phyloP scores from a whole-genome alignment of 1,140 invertebrate genomes.

The Dufourea novaeangliae region DNA sequence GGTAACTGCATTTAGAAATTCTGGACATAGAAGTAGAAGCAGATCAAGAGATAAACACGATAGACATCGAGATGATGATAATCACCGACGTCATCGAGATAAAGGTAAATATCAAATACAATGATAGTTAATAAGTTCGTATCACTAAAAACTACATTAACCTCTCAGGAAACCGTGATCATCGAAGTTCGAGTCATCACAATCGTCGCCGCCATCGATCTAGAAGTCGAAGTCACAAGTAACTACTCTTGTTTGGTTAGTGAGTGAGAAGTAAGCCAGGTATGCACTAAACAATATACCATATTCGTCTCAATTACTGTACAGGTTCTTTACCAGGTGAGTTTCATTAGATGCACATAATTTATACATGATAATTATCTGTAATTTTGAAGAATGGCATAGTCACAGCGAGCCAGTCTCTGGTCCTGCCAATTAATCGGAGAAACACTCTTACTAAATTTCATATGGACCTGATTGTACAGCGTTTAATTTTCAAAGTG shows the following conservation, averaged over 20 bases:
- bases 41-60: slow-evolving; percentile 78
- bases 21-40: slow-evolving; percentile 77
- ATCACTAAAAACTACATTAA: background rate
- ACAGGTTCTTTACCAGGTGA: slow-evolving; percentile 81
- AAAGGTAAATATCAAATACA: slow-evolving; percentile 70
- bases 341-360: slow-evolving; percentile 80
- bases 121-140: slow-evolving; percentile 4
- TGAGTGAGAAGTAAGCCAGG: slow-evolving; percentile 81
- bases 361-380: slow-evolving; percentile 77
- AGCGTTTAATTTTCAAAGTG: slow-evolving; percentile 61
- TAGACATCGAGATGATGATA: slow-evolving; percentile 77
- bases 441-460: slow-evolving; percentile 61
- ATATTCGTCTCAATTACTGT: slow-evolving; percentile 82
- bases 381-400: slow-evolving; percentile 71
- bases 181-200: slow-evolving; percentile 77
- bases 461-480: slow-evolving; percentile 60
- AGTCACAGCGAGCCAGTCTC: slow-evolving; percentile 64
- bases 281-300: slow-evolving; percentile 80
- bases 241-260: slow-evolving; percentile 82
- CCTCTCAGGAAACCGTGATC: slow-evolving; percentile 75
- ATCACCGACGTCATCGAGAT: slow-evolving; percentile 76
- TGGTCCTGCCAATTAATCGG: slow-evolving; percentile 58
- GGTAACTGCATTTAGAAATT: slow-evolving; percentile 69
- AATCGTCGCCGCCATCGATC: slow-evolving; percentile 79
- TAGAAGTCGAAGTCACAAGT: slow-evolving; percentile 81